Evolutionary conservation across 2,113 vertebrate species (phyloP).

Genomic region (Peromyscus leucopus): DNA sequence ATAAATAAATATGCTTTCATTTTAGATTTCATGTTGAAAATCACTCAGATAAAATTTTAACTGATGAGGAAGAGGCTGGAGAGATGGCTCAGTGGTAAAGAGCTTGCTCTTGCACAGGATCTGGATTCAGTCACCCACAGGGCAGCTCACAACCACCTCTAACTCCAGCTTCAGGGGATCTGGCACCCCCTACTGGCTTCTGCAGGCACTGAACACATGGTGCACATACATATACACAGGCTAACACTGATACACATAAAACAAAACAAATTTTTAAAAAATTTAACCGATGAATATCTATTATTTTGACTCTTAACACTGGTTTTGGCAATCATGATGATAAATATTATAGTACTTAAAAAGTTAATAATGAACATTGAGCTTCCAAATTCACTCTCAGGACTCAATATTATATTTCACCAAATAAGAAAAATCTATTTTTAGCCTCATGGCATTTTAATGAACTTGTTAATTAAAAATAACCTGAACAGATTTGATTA

Average conservation of each 20-base stretch:
- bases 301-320: background rate
- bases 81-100: background rate
- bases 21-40: conserved; percentile 32
- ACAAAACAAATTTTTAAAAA: background rate
- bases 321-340: background rate
- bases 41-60: conserved; percentile 41
- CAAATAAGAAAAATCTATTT: conserved; percentile 51
- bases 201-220: background rate
- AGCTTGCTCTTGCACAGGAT: background rate
- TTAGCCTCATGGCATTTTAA: conserved; percentile 40
- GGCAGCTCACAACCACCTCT: background rate
- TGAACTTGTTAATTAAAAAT: conserved; percentile 51
- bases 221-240: background rate
- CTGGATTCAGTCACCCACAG: background rate
- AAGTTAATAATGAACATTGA: background rate
- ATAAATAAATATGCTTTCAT: background rate
- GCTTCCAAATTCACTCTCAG: conserved; percentile 6
- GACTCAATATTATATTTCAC: conserved; percentile 46
- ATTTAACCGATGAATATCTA: background rate
- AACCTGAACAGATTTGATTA: conserved; percentile 25
- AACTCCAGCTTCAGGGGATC: background rate
- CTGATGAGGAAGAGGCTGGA: background rate
- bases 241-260: background rate
- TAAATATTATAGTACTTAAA: conserved; percentile 14
- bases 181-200: background rate